Conservation (phyloP, 1,140 invertebrate species). For the Nebria ingens region DNA sequence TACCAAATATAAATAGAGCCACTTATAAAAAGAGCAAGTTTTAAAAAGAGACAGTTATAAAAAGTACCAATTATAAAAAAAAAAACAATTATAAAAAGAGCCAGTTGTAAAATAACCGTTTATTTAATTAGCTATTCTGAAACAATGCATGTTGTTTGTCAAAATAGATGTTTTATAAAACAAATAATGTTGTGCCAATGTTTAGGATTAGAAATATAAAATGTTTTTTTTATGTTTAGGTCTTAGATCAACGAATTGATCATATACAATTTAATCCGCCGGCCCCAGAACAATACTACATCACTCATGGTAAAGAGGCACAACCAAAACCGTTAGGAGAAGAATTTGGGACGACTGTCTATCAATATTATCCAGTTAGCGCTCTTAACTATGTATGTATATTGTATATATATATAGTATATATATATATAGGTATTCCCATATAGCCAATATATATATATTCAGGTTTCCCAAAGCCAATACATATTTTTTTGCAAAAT, state of each 20-base stretch:
- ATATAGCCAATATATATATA: no score
- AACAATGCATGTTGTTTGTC: neutral
- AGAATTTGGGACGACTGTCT: constrained; percentile 74
- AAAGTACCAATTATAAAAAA: no score
- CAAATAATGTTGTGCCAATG: neutral
- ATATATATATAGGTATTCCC: no score
- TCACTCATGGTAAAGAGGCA: constrained; percentile 63
- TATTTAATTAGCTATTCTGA: no score
- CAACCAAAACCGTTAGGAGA: constrained; percentile 74
- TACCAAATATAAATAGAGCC: no score
- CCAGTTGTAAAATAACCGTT: no score
- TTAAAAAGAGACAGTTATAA: no score
- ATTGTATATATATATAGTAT: no score
- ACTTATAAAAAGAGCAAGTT: no score
- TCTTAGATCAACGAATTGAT: constrained; percentile 67
- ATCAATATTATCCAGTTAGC: constrained; percentile 74
- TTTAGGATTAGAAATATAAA: constrained; percentile 1
- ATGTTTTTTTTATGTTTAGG: constrained; percentile 41
- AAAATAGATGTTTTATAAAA: neutral
- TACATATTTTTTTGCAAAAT: neutral
- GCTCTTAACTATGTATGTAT: constrained; percentile 83
- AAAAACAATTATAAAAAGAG: no score
- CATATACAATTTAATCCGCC: constrained; percentile 64
- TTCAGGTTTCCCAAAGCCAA: no score
- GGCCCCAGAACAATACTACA: constrained; percentile 70